A percentile compares a stretch with the other conserved stretches of the same genome.
Evolutionary conservation across 2,113 vertebrate genomes (phyloP).

Genomic region (Physeter macrocephalus): DNA sequence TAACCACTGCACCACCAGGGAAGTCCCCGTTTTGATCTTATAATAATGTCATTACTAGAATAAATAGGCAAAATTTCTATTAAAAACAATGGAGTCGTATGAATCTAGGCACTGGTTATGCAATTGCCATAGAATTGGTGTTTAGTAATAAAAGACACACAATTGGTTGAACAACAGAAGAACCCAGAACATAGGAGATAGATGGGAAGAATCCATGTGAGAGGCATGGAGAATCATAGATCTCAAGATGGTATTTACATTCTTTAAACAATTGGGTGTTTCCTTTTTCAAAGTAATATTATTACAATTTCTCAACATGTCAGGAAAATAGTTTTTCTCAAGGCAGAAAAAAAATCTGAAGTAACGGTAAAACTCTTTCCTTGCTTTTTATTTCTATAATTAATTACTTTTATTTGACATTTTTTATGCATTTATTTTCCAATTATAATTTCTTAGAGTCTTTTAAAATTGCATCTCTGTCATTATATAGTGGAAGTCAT

Average conservation of each 20-base stretch:
- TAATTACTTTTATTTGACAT: not conserved
- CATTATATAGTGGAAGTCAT: not conserved
- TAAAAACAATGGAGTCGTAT: not conserved
- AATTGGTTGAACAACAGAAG: not conserved
- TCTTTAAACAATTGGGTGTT: not conserved
- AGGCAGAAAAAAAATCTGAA: not conserved
- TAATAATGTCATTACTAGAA: not conserved
- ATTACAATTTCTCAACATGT: not conserved
- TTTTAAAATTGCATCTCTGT: not conserved
- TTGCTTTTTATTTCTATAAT: not conserved
- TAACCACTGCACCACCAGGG: too few relatives aligned
- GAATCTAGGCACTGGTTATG: not conserved
- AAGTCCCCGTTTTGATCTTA: not conserved
- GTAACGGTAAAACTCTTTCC: not conserved
- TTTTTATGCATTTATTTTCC: not conserved
- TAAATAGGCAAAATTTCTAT: not conserved
- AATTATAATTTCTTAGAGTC: constrained; percentile 7
- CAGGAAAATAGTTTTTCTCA: not conserved
- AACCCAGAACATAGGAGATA: not conserved
- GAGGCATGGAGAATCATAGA: not conserved
- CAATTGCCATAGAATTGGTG: not conserved
- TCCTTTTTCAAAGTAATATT: not conserved
- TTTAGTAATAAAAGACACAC: not conserved
- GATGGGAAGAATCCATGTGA: not conserved
- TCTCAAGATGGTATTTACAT: not conserved